Percentiles rank a stretch among this genome's conserved stretches.
Conservation (phyloP, 2,888 invertebrate genomes). For the Apamea anceps region DNA sequence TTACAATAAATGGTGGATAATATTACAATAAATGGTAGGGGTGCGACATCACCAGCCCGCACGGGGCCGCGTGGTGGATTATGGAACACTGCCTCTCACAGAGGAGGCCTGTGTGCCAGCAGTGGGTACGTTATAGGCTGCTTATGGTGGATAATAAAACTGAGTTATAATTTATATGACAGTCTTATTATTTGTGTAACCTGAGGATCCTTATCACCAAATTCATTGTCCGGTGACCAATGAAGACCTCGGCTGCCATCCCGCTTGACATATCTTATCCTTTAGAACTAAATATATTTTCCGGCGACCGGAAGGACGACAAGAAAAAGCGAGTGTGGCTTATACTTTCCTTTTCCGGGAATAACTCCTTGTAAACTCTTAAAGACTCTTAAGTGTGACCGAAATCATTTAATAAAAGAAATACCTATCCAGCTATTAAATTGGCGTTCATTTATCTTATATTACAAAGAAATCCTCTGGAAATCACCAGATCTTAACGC, state of each 20-base stretch:
- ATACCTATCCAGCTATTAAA: neutral
- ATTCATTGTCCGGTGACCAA: neutral
- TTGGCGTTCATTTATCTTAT: neutral
- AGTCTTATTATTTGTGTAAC: neutral
- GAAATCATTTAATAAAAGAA: neutral
- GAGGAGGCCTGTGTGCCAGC: no score
- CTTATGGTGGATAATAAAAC: neutral
- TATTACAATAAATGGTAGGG: no score
- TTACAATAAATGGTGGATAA: neutral
- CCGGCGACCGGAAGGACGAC: neutral
- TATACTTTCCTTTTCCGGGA: constrained; percentile 3
- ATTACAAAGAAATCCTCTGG: neutral
- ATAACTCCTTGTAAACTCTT: neutral
- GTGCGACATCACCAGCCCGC: no score
- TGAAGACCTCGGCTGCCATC: neutral
- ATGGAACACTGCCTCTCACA: no score
- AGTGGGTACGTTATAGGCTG: no score
- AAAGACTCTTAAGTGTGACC: neutral
- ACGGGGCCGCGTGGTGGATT: no score
- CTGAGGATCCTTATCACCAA: neutral
- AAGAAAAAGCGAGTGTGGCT: neutral
- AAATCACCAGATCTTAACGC: neutral
- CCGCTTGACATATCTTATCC: neutral
- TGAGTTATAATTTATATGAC: neutral
- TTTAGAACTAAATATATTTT: neutral